Evolutionary conservation across 2,113 vertebrate species (phyloP).

Genomic region (Promerops cafer): DNA sequence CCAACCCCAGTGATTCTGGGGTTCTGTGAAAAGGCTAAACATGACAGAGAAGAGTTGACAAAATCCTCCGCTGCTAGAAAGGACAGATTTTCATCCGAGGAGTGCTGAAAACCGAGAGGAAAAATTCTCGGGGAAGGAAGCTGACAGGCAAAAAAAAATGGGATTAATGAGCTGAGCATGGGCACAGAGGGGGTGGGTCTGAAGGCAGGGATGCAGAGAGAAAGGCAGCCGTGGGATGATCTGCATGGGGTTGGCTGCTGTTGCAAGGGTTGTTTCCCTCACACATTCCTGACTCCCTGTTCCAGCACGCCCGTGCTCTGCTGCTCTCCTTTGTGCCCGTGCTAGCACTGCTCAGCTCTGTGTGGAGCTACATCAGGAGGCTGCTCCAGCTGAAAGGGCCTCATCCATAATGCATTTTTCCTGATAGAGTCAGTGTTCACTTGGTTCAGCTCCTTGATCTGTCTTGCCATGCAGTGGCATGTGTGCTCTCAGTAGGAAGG

Average conservation of each 20-base stretch:
- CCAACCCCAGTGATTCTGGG: neutral
- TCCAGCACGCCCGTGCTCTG: neutral
- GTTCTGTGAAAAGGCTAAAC: neutral
- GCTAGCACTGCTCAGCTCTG: neutral
- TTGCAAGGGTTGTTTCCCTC: neutral
- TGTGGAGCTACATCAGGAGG: neutral
- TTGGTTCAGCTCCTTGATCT: neutral
- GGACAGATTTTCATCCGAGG: neutral
- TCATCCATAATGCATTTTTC: neutral
- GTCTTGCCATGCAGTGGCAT: neutral
- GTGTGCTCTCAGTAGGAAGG: neutral
- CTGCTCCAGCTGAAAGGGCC: neutral
- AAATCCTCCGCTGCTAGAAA: neutral
- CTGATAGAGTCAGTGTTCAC: neutral
- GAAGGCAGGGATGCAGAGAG: fast-evolving
- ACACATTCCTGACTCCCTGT: neutral
- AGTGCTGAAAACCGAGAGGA: neutral
- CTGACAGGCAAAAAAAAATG: neutral
- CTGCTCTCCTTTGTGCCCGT: neutral
- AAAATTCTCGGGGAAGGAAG: neutral
- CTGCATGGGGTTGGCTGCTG: fast-evolving
- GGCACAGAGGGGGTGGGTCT: neutral
- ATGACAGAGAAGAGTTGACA: neutral
- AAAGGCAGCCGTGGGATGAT: neutral
- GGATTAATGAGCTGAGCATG: neutral